Evolutionary conservation across 2,797 vertebrate genomes (phyloP).

Genomic region (Helarctos malayanus): DNA sequence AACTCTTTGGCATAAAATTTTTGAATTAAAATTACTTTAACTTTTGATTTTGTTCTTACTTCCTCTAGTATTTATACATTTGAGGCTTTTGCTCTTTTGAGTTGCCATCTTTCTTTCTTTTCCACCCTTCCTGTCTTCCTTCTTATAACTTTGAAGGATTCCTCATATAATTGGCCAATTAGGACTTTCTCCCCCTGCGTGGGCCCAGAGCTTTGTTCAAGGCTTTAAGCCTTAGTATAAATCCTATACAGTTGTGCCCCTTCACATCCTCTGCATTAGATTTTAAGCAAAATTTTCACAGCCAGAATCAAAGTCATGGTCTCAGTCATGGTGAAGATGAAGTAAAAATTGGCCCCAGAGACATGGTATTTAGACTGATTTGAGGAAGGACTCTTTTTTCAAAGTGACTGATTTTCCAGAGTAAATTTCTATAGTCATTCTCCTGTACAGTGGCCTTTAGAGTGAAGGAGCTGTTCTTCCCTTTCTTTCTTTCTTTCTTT

Average conservation of each 20-base stretch:
- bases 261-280: conserved; percentile 3
- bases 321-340: conserved; percentile 5
- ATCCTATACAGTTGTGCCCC: not conserved
- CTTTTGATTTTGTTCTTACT: not conserved
- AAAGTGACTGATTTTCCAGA: conserved; percentile 54
- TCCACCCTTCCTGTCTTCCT: not conserved
- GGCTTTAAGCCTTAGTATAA: not conserved
- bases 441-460: conserved; percentile 1
- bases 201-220: not conserved
- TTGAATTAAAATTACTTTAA: conserved; percentile 36
- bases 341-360: conserved; percentile 15
- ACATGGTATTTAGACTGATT: conserved; percentile 45
- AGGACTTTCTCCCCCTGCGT: not conserved
- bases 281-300: conserved; percentile 46
- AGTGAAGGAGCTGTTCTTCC: conserved; percentile 12
- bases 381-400: conserved; percentile 46
- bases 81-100: not conserved
- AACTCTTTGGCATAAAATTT: not conserved
- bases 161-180: not conserved
- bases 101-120: not conserved
- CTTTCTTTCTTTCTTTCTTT: not conserved
- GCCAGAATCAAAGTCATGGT: conserved; percentile 32
- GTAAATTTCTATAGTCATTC: conserved; percentile 48
- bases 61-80: not conserved
- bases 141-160: not conserved